Conservation (phyloP, 2,797 vertebrate genomes). For the Gastrophryne carolinensis region DNA sequence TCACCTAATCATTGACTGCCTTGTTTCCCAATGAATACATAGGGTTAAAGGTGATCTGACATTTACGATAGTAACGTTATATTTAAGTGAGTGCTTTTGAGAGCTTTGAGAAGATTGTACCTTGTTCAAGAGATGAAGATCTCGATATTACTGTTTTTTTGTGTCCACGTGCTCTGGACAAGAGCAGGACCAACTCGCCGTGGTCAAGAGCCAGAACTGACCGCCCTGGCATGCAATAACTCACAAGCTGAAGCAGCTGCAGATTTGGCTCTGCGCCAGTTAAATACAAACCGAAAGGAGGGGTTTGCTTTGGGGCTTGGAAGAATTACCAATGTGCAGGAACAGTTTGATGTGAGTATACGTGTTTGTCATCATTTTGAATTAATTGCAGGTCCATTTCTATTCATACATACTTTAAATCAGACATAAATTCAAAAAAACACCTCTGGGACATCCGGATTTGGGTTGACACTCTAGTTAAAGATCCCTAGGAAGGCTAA, state of each 20-base stretch:
- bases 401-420: too few relatives aligned
- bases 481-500: too few relatives aligned
- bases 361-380: too few relatives aligned
- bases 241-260: conserved; percentile 51
- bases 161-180: conserved; percentile 2
- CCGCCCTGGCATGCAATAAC: conserved; percentile 48
- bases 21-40: conserved; percentile 51
- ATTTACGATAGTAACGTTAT: background rate
- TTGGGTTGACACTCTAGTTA: too few relatives aligned
- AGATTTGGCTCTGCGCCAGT: conserved; percentile 56
- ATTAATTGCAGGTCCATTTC: too few relatives aligned
- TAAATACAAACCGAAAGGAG: conserved; percentile 58
- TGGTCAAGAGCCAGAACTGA: background rate
- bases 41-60: conserved; percentile 24
- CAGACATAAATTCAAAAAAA: too few relatives aligned
- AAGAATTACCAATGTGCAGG: conserved; percentile 54
- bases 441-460: too few relatives aligned
- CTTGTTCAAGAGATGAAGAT: conserved; percentile 24
- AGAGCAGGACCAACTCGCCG: background rate
- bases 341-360: conserved; percentile 58
- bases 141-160: background rate
- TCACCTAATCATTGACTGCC: conserved; percentile 59
- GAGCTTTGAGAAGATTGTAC: background rate
- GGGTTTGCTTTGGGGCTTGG: conserved; percentile 64
- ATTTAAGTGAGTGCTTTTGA: conserved; percentile 10